These are phyloP conservation scores for Eristalinus sepulchralis DNA, from an alignment of 2,888 invertebrate species.

Conservation along the genomic window DNA sequence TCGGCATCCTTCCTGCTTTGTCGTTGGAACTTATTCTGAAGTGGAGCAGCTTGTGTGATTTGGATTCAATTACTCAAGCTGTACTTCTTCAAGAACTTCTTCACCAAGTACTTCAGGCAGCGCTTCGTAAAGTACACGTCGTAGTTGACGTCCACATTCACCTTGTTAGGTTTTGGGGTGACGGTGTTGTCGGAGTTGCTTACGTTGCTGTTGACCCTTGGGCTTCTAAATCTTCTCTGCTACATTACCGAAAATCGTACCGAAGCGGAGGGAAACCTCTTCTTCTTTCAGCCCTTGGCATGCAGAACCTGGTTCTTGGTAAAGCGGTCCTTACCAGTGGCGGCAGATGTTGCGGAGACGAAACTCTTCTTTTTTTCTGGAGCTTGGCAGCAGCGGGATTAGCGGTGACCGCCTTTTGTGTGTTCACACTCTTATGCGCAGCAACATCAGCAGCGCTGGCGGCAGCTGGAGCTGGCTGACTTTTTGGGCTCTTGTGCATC, in stretches of 20 bases:
- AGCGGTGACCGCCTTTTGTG: constrained; percentile 75
- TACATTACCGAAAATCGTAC: constrained; percentile 99
- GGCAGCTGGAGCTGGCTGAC: too few species aligned
- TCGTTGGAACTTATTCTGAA: constrained; percentile 97
- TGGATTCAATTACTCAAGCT: constrained; percentile 99
- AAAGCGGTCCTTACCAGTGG: constrained; percentile 81
- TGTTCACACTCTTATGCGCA: constrained; percentile 73
- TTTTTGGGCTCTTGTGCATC: too few species aligned
- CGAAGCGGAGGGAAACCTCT: constrained; percentile 95
- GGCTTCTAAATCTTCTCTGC: constrained; percentile 95
- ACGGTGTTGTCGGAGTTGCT: constrained; percentile 97
- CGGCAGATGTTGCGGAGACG: constrained; percentile 76
- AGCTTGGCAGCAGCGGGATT: constrained; percentile 74
- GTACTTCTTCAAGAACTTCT: constrained; percentile 99
- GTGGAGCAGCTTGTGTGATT: constrained; percentile 98
- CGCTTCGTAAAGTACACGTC: constrained; percentile 92
- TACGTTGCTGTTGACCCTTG: constrained; percentile 98
- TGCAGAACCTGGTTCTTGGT: constrained; percentile 83
- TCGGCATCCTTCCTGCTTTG: constrained; percentile 88
- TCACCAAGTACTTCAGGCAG: constrained; percentile 99
- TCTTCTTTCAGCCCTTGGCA: constrained; percentile 93
- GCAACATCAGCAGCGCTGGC: constrained; percentile 58
- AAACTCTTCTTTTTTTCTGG: constrained; percentile 76
- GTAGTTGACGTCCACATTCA: constrained; percentile 94
- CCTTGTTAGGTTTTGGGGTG: constrained; percentile 93